phyloP scores from a whole-genome alignment of 2,113 vertebrate species.

The Promerops cafer region DNA sequence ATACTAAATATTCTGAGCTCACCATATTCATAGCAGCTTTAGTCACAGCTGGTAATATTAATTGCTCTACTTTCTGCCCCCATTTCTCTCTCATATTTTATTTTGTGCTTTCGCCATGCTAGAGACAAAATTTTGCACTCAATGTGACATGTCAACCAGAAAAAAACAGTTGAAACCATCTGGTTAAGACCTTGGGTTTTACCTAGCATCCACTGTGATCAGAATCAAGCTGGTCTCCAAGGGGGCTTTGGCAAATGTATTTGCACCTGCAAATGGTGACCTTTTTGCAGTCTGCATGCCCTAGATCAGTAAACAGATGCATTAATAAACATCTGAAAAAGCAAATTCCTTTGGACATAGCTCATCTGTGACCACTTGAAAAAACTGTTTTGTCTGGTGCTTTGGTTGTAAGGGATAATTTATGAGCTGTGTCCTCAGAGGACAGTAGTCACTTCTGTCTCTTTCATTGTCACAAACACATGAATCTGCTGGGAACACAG shows the following conservation, averaged over 20 bases:
- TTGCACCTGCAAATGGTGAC: background rate
- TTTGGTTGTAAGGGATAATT: constrained; percentile 28
- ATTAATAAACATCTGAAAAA: constrained; percentile 10
- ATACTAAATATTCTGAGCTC: background rate
- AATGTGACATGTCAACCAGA: background rate
- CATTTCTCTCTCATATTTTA: background rate
- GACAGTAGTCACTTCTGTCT: background rate
- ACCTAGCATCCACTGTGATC: background rate
- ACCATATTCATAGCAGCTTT: background rate
- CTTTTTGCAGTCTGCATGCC: background rate
- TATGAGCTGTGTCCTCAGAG: constrained; percentile 39
- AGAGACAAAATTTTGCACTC: background rate
- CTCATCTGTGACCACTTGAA: constrained; percentile 1
- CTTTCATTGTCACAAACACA: constrained; percentile 11
- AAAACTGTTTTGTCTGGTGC: background rate
- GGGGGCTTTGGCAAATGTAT: background rate
- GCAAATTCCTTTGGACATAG: constrained; percentile 1
- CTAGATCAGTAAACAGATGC: background rate
- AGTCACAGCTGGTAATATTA: background rate
- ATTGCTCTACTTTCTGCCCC: background rate
- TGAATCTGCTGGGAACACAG: constrained; percentile 42
- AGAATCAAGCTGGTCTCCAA: background rate
- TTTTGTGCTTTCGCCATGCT: background rate
- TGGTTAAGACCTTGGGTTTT: background rate
- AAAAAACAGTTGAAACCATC: background rate